Evolutionary conservation across 2,113 vertebrate genomes (phyloP).

Genomic region (Mohoua ochrocephala): DNA sequence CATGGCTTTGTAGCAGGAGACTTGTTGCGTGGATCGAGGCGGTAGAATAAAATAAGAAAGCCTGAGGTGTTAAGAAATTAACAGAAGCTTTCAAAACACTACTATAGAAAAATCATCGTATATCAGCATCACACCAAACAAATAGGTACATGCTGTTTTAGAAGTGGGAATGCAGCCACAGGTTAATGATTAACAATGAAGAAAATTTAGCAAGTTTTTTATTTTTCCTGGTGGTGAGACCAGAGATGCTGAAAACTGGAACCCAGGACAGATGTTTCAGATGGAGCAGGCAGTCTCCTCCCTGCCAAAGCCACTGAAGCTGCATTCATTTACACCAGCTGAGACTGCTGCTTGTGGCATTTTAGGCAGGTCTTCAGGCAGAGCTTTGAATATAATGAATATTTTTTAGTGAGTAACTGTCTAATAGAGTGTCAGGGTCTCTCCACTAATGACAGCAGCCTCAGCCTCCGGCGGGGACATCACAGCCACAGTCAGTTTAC

Average conservation of each 20-base stretch:
- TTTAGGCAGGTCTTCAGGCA: neutral
- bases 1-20: neutral
- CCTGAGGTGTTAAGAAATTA: neutral
- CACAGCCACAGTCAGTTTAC: neutral
- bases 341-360: neutral
- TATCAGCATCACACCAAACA: neutral
- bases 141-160: neutral
- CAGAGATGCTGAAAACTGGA: neutral
- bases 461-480: neutral
- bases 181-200: neutral
- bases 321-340: neutral
- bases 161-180: neutral
- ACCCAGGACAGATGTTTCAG: neutral
- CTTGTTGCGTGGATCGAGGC: neutral
- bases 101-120: neutral
- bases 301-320: neutral
- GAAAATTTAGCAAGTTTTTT: neutral
- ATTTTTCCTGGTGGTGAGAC: neutral
- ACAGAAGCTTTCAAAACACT: neutral
- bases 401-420: neutral
- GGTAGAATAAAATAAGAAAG: neutral
- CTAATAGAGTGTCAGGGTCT: neutral
- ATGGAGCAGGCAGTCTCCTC: neutral
- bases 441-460: neutral
- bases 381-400: conserved; percentile 1